Evolutionary conservation across 2,113 vertebrate genomes (phyloP).

Genomic region (Verasper variegatus): DNA sequence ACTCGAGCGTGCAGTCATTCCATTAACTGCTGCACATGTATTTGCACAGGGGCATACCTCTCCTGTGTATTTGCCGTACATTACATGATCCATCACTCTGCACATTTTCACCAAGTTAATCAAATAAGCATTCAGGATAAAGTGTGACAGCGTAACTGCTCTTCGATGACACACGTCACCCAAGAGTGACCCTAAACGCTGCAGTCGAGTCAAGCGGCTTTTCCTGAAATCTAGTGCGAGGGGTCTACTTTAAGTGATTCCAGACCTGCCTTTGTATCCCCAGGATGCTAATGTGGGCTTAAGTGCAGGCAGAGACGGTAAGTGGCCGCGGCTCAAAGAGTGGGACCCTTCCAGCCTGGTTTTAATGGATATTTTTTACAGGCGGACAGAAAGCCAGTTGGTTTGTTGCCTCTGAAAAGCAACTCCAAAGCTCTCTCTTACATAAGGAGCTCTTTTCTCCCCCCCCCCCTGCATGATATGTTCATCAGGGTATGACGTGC

Average conservation of each 20-base stretch:
- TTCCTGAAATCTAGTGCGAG: neutral
- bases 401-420: conserved; percentile 63
- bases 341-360: conserved; percentile 63
- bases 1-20: conserved; percentile 18
- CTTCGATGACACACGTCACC: conserved; percentile 17
- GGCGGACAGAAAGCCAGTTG: conserved; percentile 57
- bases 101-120: conserved; percentile 22
- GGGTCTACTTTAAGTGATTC: conserved; percentile 37
- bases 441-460: conserved; percentile 54
- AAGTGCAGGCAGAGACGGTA: conserved; percentile 65
- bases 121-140: conserved; percentile 20
- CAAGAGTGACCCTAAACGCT: conserved; percentile 15
- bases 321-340: conserved; percentile 49
- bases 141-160: conserved; percentile 11
- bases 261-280: conserved; percentile 46
- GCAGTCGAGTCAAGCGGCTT: conserved; percentile 11
- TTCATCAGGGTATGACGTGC: conserved; percentile 49
- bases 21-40: conserved; percentile 37
- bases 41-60: conserved; percentile 28
- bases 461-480: conserved; percentile 44
- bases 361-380: conserved; percentile 77
- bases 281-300: conserved; percentile 62
- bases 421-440: conserved; percentile 63
- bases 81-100: conserved; percentile 25
- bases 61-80: conserved; percentile 4